Evolutionary conservation across 2,797 vertebrate genomes (phyloP).

Genomic region (Malacoraja senta): DNA sequence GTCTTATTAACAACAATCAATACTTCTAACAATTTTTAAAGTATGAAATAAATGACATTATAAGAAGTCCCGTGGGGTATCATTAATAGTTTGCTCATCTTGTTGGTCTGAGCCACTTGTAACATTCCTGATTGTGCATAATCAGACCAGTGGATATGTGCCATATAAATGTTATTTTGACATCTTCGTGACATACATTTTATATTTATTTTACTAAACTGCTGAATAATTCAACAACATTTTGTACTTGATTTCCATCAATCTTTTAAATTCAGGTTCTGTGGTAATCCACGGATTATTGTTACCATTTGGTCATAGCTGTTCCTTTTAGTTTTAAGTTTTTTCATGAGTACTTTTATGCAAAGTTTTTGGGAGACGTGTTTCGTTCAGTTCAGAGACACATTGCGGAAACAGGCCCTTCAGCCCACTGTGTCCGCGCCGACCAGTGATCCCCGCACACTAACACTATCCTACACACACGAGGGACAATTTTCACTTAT

Average conservation of each 20-base stretch:
- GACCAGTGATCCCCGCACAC: too few species aligned
- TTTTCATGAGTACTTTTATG: background rate
- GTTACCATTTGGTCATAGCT: background rate
- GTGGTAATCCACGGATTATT: background rate
- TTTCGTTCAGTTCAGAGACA: too few species aligned
- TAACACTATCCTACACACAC: too few species aligned
- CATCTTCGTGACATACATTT: background rate
- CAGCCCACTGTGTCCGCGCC: too few species aligned
- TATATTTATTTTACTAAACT: background rate
- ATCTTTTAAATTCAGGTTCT: background rate
- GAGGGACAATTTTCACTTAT: too few species aligned
- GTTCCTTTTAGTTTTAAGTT: background rate
- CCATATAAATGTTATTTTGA: background rate
- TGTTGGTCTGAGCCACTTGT: background rate
- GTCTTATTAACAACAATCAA: background rate
- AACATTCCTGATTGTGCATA: background rate
- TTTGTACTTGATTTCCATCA: background rate
- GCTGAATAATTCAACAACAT: background rate
- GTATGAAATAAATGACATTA: background rate
- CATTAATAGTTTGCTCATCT: background rate
- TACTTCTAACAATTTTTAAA: background rate
- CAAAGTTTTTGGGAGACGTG: background rate
- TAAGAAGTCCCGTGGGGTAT: background rate
- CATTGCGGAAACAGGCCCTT: too few species aligned
- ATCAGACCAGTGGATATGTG: background rate